Conservation (phyloP, 2,113 vertebrate species). For the Dendrocopos noguchii region DNA sequence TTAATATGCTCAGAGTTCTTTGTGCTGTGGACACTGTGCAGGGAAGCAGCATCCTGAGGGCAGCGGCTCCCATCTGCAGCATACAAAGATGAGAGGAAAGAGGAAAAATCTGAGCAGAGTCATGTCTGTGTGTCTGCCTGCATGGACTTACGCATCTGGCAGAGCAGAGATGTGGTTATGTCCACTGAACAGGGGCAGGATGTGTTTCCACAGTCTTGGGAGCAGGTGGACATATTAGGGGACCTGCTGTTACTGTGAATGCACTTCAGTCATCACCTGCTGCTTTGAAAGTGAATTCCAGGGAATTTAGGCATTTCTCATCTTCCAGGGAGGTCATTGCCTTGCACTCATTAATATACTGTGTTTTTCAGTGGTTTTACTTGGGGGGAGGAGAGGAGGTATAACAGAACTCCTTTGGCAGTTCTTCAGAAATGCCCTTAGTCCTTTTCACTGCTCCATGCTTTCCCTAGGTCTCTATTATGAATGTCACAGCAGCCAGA, state of each 20-base stretch:
- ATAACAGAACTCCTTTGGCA: neutral
- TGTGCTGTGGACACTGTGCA: too few species aligned
- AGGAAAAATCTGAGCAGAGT: neutral
- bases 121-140: neutral
- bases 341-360: neutral
- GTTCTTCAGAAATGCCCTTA: neutral
- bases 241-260: neutral
- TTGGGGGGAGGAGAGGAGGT: neutral
- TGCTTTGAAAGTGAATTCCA: neutral
- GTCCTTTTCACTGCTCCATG: neutral
- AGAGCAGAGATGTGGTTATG: accelerated
- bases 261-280: neutral
- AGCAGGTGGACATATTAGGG: neutral
- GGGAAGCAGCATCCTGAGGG: neutral
- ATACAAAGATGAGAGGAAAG: neutral
- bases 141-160: neutral
- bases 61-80: neutral
- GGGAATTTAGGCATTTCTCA: neutral
- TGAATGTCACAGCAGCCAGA: neutral
- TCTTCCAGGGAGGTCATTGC: neutral
- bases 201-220: neutral
- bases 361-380: neutral
- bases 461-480: neutral
- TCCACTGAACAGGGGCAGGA: neutral
- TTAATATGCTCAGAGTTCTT: neutral